These are phyloP conservation scores for Hydractinia echinata DNA, from an alignment of 30 jellyfish, hydroid and myxozoan genomes.

Conservation along the genomic window DNA sequence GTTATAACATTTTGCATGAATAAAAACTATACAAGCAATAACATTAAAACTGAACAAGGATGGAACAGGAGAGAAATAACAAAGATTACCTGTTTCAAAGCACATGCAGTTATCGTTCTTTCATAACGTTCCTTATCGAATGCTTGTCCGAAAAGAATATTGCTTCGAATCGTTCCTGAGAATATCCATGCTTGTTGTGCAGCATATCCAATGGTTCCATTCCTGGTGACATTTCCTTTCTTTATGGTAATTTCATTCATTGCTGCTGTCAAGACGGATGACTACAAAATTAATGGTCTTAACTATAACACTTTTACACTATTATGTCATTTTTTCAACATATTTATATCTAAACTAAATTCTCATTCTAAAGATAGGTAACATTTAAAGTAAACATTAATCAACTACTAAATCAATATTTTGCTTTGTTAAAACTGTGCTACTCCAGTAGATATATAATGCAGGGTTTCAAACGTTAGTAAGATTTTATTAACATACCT, in stretches of 20 bases:
- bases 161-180: constrained; percentile 74
- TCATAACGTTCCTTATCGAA: constrained; percentile 34
- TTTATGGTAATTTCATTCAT: constrained; percentile 55
- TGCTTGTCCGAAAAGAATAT: constrained; percentile 70
- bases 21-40: too few species aligned
- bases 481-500: constrained; percentile 32
- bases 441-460: too few species aligned
- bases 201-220: constrained; percentile 63
- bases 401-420: too few species aligned
- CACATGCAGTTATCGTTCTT: constrained; percentile 43
- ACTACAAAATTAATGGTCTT: constrained; percentile 23
- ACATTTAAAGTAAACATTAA: too few species aligned
- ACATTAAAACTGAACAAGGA: too few species aligned
- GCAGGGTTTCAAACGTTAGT: too few species aligned
- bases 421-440: too few species aligned
- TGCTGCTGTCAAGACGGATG: constrained; percentile 57
- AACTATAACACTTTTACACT: neutral
- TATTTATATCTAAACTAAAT: too few species aligned
- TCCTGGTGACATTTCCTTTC: constrained; percentile 44
- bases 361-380: too few species aligned
- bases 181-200: constrained; percentile 87
- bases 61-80: too few species aligned
- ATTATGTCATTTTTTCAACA: too few species aligned
- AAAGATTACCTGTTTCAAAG: constrained; percentile 17
- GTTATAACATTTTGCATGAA: too few species aligned